These are phyloP conservation scores for Caloenas nicobarica DNA, from an alignment of 2,113 vertebrate species.

Conservation along the genomic window DNA sequence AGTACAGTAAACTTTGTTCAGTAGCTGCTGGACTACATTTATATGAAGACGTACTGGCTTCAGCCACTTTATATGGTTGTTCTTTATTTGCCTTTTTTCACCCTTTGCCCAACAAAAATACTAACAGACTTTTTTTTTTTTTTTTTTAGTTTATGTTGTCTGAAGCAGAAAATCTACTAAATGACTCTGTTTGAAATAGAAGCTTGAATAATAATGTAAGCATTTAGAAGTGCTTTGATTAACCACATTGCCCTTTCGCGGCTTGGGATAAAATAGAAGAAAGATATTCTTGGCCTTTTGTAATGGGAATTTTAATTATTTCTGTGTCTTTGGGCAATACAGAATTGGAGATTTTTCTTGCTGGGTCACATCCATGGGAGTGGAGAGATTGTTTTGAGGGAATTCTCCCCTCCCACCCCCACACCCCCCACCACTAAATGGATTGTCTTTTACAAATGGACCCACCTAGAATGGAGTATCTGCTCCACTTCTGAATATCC, in stretches of 20 bases:
- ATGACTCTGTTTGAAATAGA: slow-evolving; percentile 62
- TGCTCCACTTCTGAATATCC: neutral
- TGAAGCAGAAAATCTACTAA: slow-evolving; percentile 66
- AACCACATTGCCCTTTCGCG: slow-evolving; percentile 42
- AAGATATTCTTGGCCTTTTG: slow-evolving; percentile 28
- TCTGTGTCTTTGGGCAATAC: neutral
- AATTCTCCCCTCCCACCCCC: neutral
- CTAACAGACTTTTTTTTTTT: neutral
- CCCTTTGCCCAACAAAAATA: neutral
- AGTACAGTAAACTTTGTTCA: neutral
- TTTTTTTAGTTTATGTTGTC: slow-evolving; percentile 20
- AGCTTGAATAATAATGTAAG: slow-evolving; percentile 66
- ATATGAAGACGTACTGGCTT: neutral
- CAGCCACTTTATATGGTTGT: neutral
- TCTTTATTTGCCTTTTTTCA: neutral
- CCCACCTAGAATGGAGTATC: neutral
- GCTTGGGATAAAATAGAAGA: slow-evolving; percentile 48
- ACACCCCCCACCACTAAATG: no score
- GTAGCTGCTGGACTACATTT: neutral
- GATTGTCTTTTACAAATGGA: neutral
- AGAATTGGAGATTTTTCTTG: neutral
- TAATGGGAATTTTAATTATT: slow-evolving; percentile 62
- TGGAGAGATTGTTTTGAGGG: neutral
- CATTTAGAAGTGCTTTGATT: slow-evolving; percentile 70
- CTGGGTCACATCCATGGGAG: neutral